Conservation (phyloP, 2,113 vertebrate species). For the Gracilinanus agilis region DNA sequence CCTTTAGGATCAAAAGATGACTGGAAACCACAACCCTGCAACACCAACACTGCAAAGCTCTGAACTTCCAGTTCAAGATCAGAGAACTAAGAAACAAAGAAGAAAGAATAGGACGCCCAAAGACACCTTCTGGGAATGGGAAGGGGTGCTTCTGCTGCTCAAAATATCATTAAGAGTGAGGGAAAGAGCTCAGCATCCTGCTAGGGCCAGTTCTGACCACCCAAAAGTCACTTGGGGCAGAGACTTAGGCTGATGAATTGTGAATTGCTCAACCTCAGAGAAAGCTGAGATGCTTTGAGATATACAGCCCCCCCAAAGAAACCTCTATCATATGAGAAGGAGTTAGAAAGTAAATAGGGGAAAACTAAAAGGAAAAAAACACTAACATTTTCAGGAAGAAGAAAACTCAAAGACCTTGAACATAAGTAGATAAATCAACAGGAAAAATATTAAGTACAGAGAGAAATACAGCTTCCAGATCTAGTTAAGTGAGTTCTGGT, state of each 20-base stretch:
- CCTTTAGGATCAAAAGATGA: neutral
- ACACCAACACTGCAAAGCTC: neutral
- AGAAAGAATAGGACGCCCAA: neutral
- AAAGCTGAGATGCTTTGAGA: neutral
- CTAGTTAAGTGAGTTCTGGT: neutral
- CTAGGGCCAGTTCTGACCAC: neutral
- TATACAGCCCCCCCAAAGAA: neutral
- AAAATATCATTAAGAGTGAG: neutral
- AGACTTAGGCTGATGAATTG: neutral
- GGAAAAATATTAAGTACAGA: neutral
- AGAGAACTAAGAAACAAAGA: neutral
- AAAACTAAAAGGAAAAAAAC: neutral
- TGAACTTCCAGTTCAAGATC: neutral
- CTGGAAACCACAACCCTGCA: neutral
- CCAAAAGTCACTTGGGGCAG: neutral
- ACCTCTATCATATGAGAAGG: neutral
- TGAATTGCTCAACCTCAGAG: neutral
- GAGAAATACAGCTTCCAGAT: neutral
- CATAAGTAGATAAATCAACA: neutral
- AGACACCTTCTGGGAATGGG: neutral
- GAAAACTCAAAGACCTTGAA: neutral
- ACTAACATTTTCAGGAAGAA: neutral
- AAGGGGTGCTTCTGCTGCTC: neutral
- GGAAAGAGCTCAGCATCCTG: neutral
- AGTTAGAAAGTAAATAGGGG: neutral